phyloP scores from a whole-genome alignment of 1,140 invertebrate species.

The Sarcophaga peregrina region DNA sequence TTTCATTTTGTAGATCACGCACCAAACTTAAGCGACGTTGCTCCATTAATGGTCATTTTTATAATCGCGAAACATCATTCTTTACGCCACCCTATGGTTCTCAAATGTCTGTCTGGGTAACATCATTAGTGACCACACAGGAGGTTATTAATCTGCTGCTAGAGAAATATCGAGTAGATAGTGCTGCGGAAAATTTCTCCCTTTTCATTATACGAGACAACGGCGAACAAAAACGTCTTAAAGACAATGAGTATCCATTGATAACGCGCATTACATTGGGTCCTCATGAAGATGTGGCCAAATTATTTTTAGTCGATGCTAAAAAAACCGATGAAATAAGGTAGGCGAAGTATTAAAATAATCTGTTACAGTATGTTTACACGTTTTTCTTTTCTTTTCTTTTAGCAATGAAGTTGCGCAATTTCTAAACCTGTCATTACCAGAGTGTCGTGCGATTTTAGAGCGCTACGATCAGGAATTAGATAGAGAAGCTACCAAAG shows the following conservation, averaged over 20 bases:
- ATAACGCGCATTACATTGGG: conserved; percentile 81
- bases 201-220: conserved; percentile 85
- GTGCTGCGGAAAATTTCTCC: conserved; percentile 81
- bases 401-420: conserved; percentile 79
- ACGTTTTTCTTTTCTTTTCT: conserved; percentile 31
- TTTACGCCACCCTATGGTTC: conserved; percentile 88
- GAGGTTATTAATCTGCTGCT: conserved; percentile 87
- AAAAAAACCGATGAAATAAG: conserved; percentile 79
- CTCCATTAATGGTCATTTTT: conserved; percentile 90
- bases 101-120: conserved; percentile 87
- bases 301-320: conserved; percentile 84
- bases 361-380: not conserved
- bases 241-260: conserved; percentile 83
- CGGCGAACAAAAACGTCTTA: conserved; percentile 81
- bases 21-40: conserved; percentile 80
- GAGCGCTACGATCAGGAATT: conserved; percentile 83
- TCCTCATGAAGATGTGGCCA: conserved; percentile 84
- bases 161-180: conserved; percentile 90
- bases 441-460: conserved; percentile 82
- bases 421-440: conserved; percentile 82
- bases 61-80: conserved; percentile 87
- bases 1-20: conserved; percentile 69
- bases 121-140: conserved; percentile 81
- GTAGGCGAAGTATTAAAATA: conserved; percentile 47
- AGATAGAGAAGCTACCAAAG: conserved; percentile 75